Base-by-base conservation (phyloP, 37 sponge, comb jelly and placozoan genomes). In the Corticium candelabrum region DNA sequence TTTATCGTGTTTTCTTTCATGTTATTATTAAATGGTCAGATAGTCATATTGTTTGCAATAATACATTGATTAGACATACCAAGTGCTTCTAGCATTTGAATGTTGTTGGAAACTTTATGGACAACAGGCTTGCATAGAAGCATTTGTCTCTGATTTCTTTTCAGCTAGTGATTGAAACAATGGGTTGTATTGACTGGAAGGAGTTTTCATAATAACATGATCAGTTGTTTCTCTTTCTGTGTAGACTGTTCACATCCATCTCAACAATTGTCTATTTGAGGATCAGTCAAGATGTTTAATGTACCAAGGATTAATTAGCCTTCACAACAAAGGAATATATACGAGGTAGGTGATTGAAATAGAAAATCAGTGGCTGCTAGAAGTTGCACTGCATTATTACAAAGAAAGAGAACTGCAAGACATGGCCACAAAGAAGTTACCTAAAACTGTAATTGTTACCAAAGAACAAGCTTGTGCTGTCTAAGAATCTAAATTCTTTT, bases 381-480 rank as follows among this genome's bases (percentile, higher is more conserved):
- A 99, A 41, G 99, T 99, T 0, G 99, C 99, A 4, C 99, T 96
- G 11, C 99, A 99, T 67, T 99, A 92, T 50, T 99, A 99, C 86
- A 95, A 95, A 62, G 85, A 81, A 37, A 99, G 90, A 41, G 93
- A 96, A 7, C 40, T 96, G 3, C 68, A 83, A 37, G 99, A 99
- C 76, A 76, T 38, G 3, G 78, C 85, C 3, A 68, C 40, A 3
- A 84, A 76, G 70, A 96, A 93, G 68, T 89, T 96, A 89, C 97
- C 97, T 15, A 93, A 90, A 73, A 87, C 69, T 39, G 80, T 84
- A 0, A 90, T 90, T 77, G 82, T 78, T 34, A 74, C 82, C 31
- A 79, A 73, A 35, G 87, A 80, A 29, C 35, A 83, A 32, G 76
- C 74, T 27, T 35, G 84, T 41, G 56, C 77, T 29, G 41, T 76